phyloP scores from a whole-genome alignment of 2,797 vertebrate genomes.

The Ptychobarbus kaznakovi region DNA sequence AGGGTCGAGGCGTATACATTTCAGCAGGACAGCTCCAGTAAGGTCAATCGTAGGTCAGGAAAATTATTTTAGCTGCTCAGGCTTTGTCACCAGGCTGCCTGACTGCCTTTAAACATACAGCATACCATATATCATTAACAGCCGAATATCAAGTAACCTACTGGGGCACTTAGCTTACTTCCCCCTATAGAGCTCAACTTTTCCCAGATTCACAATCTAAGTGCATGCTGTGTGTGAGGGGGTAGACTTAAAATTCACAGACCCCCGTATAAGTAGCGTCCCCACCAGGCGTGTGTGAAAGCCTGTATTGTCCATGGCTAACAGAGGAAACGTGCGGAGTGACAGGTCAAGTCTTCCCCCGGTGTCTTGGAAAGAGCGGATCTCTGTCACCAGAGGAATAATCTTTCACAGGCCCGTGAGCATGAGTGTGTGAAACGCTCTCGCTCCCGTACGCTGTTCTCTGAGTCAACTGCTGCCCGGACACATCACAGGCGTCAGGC shows the following conservation, averaged over 20 bases:
- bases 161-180: conserved; percentile 42
- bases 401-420: conserved; percentile 79
- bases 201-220: conserved; percentile 48
- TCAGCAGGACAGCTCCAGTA: conserved; percentile 29
- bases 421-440: conserved; percentile 81
- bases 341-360: conserved; percentile 56
- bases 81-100: conserved; percentile 19
- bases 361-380: conserved; percentile 51
- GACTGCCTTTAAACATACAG: conserved; percentile 36
- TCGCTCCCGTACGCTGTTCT: conserved; percentile 67
- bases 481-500: conserved; percentile 88
- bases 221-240: conserved; percentile 36
- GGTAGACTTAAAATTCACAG: conserved; percentile 23
- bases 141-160: conserved; percentile 46
- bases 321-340: conserved; percentile 57
- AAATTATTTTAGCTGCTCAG: conserved; percentile 33
- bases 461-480: conserved; percentile 83
- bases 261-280: conserved; percentile 49
- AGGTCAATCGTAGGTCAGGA: conserved; percentile 26
- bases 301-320: conserved; percentile 55
- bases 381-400: conserved; percentile 57
- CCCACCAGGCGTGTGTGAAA: conserved; percentile 51
- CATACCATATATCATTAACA: conserved; percentile 49
- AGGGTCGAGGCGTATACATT: conserved; percentile 31
- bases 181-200: conserved; percentile 46